phyloP scores from a whole-genome alignment of 2,888 invertebrate genomes.

The Calliphora vomitoria region DNA sequence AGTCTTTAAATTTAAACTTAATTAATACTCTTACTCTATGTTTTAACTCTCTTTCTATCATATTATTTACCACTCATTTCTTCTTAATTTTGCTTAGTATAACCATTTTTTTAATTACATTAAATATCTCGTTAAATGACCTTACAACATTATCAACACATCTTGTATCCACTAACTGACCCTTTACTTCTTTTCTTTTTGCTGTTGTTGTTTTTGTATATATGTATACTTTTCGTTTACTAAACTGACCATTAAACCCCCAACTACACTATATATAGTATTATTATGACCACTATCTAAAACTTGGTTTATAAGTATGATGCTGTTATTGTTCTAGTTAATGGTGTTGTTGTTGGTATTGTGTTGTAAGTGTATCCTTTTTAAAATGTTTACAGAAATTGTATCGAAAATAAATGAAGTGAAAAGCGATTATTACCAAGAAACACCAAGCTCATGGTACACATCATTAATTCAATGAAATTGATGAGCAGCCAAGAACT shows the following conservation, averaged over 20 bases:
- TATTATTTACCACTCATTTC: constrained; percentile 3
- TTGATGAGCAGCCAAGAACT: constrained; percentile 72
- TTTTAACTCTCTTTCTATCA: no score
- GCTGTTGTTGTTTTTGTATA: background rate
- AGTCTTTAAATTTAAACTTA: constrained; percentile 28
- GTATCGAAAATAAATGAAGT: constrained; percentile 75
- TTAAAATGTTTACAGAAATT: constrained; percentile 18
- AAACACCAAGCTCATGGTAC: constrained; percentile 75
- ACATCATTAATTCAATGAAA: constrained; percentile 76
- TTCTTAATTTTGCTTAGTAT: constrained; percentile 39
- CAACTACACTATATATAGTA: constrained; percentile 15
- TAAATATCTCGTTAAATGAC: constrained; percentile 69
- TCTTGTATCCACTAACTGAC: constrained; percentile 36
- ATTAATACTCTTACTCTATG: background rate
- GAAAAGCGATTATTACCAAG: constrained; percentile 76
- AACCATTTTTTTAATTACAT: constrained; percentile 65
- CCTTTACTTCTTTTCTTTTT: constrained; percentile 25
- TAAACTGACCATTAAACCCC: constrained; percentile 41
- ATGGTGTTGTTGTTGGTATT: constrained; percentile 8
- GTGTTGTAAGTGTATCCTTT: constrained; percentile 14
- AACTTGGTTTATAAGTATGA: constrained; percentile 53
- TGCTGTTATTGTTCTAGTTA: constrained; percentile 38
- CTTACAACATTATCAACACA: constrained; percentile 64
- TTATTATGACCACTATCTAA: constrained; percentile 61
- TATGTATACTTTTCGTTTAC: constrained; percentile 23